Evolutionary conservation across 2,113 vertebrate genomes (phyloP).

Genomic region (Carassius carassius): DNA sequence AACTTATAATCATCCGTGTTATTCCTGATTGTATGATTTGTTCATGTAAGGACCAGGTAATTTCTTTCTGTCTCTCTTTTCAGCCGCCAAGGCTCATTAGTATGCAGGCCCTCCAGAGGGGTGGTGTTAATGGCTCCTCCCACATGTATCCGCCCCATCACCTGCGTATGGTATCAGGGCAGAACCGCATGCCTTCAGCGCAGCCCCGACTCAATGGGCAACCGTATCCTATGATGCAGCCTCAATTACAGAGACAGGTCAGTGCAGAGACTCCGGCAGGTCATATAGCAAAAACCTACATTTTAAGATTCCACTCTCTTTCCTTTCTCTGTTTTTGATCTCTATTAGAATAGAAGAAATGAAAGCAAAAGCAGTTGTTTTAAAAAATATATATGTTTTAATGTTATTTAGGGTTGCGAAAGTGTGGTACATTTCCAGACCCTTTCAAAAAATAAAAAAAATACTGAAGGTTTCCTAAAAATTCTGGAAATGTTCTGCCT

Average conservation of each 20-base stretch:
- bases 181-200: constrained; percentile 82
- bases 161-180: constrained; percentile 87
- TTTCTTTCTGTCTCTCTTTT: constrained; percentile 57
- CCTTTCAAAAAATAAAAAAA: too few relatives aligned
- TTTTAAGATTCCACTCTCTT: background rate
- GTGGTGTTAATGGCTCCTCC: constrained; percentile 90
- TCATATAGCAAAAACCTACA: background rate
- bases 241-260: constrained; percentile 98
- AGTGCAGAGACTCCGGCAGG: constrained; percentile 56
- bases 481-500: too few relatives aligned
- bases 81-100: constrained; percentile 98
- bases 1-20: background rate
- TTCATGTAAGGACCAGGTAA: background rate
- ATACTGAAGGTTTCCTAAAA: too few relatives aligned
- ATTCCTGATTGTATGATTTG: background rate
- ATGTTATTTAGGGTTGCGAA: too few relatives aligned
- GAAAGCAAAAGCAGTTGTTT: too few relatives aligned
- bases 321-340: background rate
- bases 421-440: too few relatives aligned
- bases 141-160: constrained; percentile 90
- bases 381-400: too few relatives aligned
- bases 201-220: constrained; percentile 91
- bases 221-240: constrained; percentile 96
- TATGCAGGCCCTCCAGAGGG: constrained; percentile 93
- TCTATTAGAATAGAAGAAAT: too few relatives aligned